Evolutionary conservation across 2,888 invertebrate genomes (phyloP).

Genomic region (Siphlonurus alternatus): DNA sequence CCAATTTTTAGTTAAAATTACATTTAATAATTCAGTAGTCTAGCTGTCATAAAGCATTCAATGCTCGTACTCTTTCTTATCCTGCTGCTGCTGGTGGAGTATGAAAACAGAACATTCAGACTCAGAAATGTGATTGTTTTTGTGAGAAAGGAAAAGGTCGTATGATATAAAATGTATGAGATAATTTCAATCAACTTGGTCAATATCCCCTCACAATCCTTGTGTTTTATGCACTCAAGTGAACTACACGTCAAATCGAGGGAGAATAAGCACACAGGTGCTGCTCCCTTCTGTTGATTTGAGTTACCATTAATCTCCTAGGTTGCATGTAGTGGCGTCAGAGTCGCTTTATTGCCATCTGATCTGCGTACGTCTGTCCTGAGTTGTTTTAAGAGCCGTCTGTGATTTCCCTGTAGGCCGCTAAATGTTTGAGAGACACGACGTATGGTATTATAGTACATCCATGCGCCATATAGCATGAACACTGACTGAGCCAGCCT

Average conservation of each 20-base stretch:
- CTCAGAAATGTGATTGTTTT: not conserved
- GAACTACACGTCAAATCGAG: no score
- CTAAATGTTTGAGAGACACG: slow-evolving; percentile 9
- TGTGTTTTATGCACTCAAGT: no score
- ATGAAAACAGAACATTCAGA: not conserved
- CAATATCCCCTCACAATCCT: not conserved
- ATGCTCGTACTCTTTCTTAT: no score
- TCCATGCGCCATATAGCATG: not conserved
- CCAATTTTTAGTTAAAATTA: no score
- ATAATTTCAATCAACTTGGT: not conserved
- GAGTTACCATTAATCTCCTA: not conserved
- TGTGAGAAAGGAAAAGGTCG: not conserved
- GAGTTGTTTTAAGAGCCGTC: not conserved
- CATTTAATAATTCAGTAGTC: no score
- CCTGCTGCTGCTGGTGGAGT: no score
- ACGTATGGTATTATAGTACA: not conserved
- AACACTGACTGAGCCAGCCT: not conserved
- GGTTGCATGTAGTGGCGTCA: no score
- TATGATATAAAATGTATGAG: not conserved
- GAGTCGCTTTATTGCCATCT: not conserved
- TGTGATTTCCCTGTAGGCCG: slow-evolving; percentile 9
- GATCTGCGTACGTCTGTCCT: not conserved
- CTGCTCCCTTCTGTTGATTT: no score
- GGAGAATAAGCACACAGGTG: not conserved
- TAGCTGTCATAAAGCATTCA: no score